Percentiles rank a stretch among this genome's conserved stretches.
These are phyloP conservation scores for Apeltes quadracus DNA, from an alignment of 2,113 vertebrate genomes.

Conservation along the genomic window DNA sequence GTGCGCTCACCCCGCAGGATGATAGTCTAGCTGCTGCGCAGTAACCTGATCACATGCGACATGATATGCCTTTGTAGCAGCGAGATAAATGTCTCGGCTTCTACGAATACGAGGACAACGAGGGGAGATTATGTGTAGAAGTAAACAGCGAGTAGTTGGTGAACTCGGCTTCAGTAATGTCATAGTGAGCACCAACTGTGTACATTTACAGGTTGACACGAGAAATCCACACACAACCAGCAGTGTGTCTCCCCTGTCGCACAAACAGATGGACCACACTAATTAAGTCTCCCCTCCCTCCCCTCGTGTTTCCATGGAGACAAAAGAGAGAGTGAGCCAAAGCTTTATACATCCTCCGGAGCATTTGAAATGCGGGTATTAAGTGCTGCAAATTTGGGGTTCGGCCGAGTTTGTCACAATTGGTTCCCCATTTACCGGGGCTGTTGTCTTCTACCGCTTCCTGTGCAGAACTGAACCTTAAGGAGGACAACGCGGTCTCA, in stretches of 20 bases:
- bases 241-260: background rate
- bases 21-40: background rate
- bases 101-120: background rate
- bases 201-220: background rate
- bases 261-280: slow-evolving; percentile 49
- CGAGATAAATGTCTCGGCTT: background rate
- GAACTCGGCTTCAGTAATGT: background rate
- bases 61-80: background rate
- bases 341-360: slow-evolving; percentile 15
- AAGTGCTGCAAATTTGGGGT: slow-evolving; percentile 21
- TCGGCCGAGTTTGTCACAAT: slow-evolving; percentile 8
- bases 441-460: slow-evolving; percentile 5
- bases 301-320: slow-evolving; percentile 12
- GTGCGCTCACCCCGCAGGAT: background rate
- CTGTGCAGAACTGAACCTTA: slow-evolving; percentile 6
- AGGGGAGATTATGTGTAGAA: too few species aligned
- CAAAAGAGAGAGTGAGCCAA: slow-evolving; percentile 19
- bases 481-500: background rate
- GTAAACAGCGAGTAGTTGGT: background rate
- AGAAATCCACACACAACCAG: slow-evolving; percentile 6
- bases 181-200: background rate
- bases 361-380: slow-evolving; percentile 11
- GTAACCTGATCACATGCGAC: background rate
- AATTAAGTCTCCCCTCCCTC: slow-evolving; percentile 1
- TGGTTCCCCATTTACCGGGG: slow-evolving; percentile 2